A percentile compares a stretch with the other conserved stretches of the same genome.
These are phyloP conservation scores for Polydrusus cervinus DNA, from an alignment of 2,888 invertebrate species.

Conservation along the genomic window DNA sequence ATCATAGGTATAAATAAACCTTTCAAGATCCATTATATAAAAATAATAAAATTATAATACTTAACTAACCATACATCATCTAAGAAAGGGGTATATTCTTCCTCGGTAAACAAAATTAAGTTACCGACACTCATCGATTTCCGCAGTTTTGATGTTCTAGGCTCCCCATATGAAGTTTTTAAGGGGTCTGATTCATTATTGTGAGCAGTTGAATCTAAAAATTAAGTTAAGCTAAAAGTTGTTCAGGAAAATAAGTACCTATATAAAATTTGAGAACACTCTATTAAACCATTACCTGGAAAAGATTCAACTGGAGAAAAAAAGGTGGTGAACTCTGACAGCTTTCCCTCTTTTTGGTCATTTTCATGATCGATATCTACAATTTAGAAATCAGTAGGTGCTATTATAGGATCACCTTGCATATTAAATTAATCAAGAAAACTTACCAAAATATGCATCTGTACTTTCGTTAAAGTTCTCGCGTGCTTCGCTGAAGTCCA, in stretches of 20 bases:
- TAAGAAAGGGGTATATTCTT: neutral
- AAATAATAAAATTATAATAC: neutral
- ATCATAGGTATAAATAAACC: too few species aligned
- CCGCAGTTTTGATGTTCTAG: constrained; percentile 15
- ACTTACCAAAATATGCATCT: constrained; percentile 61
- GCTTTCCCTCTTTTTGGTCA: neutral
- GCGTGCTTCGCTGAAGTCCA: constrained; percentile 56
- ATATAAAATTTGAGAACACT: neutral
- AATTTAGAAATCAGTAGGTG: neutral
- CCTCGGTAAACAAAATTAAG: constrained; percentile 34
- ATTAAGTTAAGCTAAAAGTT: neutral
- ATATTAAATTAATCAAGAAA: neutral
- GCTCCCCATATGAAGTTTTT: neutral
- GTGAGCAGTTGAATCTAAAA: neutral
- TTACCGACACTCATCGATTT: constrained; percentile 54
- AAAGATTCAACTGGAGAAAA: neutral
- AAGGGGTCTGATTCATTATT: neutral
- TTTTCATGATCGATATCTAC: constrained; percentile 9
- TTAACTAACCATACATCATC: constrained; percentile 11
- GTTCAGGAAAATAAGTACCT: neutral
- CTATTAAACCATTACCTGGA: neutral
- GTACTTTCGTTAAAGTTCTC: constrained; percentile 50
- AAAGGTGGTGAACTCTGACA: neutral
- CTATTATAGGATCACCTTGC: neutral
- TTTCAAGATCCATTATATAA: too few species aligned